These are phyloP conservation scores for Thalassarche chlororhynchos DNA, from an alignment of 2,113 vertebrate species.

Conservation along the genomic window DNA sequence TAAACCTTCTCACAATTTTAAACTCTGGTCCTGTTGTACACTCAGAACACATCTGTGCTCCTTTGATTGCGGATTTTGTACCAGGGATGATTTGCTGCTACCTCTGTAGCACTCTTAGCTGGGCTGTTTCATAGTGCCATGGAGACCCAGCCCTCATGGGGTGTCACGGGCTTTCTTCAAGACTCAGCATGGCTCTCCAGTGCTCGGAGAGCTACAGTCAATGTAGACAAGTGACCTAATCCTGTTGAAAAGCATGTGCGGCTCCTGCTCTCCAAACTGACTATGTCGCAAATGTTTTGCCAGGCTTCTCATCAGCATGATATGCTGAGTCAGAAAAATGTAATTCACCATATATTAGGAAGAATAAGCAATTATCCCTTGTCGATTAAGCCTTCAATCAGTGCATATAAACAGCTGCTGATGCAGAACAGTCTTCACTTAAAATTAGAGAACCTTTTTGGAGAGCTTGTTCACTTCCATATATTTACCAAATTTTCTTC, in stretches of 20 bases:
- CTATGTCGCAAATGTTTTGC: not conserved
- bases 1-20: not conserved
- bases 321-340: constrained; percentile 35
- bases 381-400: constrained; percentile 50
- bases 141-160: not conserved
- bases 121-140: accelerated
- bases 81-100: not conserved
- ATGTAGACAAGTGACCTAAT: not conserved
- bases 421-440: constrained; percentile 27
- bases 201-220: not conserved
- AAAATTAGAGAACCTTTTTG: constrained; percentile 53
- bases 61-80: not conserved
- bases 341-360: constrained; percentile 8
- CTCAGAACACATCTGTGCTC: not conserved
- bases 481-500: constrained; percentile 3
- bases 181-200: not conserved
- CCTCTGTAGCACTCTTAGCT: not conserved
- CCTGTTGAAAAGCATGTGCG: not conserved
- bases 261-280: not conserved
- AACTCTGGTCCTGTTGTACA: not conserved
- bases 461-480: constrained; percentile 23
- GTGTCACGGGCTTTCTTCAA: not conserved
- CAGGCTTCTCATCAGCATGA: not conserved
- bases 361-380: constrained; percentile 60
- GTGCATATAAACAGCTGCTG: constrained; percentile 47